A percentile compares a stretch with the other conserved stretches of the same genome.
Evolutionary conservation across 2,113 vertebrate species (phyloP).

Genomic region (Psilopsiagon aurifrons): DNA sequence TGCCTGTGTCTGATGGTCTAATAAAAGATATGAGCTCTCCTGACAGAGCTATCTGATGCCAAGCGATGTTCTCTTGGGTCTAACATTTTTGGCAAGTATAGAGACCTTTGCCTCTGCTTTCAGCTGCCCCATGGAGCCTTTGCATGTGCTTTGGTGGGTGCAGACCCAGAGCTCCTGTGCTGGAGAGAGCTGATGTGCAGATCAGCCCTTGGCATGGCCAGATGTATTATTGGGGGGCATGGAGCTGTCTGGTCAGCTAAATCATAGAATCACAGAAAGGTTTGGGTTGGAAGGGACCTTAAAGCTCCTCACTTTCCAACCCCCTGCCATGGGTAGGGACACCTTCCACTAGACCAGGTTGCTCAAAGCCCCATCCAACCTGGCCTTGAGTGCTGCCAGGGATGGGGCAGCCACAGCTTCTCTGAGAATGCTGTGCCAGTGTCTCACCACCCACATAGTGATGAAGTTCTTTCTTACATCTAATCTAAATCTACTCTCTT

Average conservation of each 20-base stretch:
- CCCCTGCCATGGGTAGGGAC: background rate
- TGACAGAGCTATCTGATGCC: background rate
- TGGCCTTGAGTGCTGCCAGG: background rate
- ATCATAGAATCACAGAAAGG: background rate
- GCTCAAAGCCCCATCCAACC: background rate
- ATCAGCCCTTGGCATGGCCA: background rate
- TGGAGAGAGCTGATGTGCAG: background rate
- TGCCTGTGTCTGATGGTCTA: background rate
- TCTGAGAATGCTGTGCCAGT: background rate
- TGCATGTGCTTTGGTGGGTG: background rate
- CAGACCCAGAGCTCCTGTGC: background rate
- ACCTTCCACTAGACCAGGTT: background rate
- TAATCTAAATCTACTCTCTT: background rate
- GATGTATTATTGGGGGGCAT: rapidly evolving
- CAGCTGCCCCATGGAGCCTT: background rate
- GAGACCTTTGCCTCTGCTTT: background rate
- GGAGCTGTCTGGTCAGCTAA: background rate
- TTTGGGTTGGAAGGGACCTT: background rate
- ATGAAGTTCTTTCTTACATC: background rate
- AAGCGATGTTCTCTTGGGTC: background rate
- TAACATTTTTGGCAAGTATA: background rate
- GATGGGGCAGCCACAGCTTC: background rate
- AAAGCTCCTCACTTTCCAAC: background rate
- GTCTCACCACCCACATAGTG: background rate
- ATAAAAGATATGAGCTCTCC: background rate